Percentiles rank a stretch among this genome's conserved stretches.
Conservation (phyloP, 2,113 vertebrate genomes). For the Columbina picui region DNA sequence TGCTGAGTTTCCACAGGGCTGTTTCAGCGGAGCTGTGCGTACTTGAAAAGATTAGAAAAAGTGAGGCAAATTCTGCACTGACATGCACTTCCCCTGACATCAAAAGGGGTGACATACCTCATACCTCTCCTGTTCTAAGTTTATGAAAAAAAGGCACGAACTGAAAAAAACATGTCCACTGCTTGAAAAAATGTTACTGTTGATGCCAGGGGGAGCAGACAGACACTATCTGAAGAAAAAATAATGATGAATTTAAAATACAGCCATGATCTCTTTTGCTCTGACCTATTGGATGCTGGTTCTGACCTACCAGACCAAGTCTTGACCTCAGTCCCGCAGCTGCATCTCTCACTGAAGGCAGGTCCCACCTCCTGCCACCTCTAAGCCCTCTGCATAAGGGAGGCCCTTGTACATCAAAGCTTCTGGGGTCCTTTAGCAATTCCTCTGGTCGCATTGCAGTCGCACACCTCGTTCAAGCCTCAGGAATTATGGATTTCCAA, state of each 20-base stretch:
- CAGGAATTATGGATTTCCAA: fast-evolving
- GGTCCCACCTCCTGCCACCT: fast-evolving
- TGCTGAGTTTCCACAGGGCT: not conserved
- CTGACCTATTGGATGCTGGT: not conserved
- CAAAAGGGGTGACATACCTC: not conserved
- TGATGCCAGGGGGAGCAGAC: not conserved
- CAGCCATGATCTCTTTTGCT: not conserved
- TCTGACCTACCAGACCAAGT: not conserved
- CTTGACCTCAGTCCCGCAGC: not conserved
- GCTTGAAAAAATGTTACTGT: not conserved
- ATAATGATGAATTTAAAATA: not conserved
- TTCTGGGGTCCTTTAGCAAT: not conserved
- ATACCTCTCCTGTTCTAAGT: not conserved
- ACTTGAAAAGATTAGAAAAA: not conserved
- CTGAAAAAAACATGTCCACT: not conserved
- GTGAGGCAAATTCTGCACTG: not conserved
- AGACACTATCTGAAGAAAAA: not conserved
- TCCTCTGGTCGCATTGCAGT: not conserved
- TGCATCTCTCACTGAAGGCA: not conserved
- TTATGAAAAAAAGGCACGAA: not conserved
- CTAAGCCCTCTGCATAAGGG: not conserved
- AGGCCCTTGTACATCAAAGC: not conserved
- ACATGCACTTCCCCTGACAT: not conserved
- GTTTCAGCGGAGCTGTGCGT: not conserved
- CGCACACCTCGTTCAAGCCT: not conserved